These are phyloP conservation scores for human (Homo sapiens) DNA, from an alignment of 2,113 vertebrate genomes.

Conservation along the genomic window GRCh38 chrX:27249001-27249500, in stretches of 20 bases:
- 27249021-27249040: not conserved
- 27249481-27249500: slow-evolving; percentile 9
- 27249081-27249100: not conserved
- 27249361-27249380: not conserved
- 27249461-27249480: not conserved
- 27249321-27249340: not conserved
- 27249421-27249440: not conserved
- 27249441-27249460: not conserved
- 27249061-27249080: not conserved
- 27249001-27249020: not conserved
- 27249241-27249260: not conserved
- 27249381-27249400: not conserved
- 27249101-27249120: not conserved
- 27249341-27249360: not conserved
- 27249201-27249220: not conserved
- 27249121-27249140: not conserved
- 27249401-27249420: not conserved
- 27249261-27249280: not conserved
- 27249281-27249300: not conserved
- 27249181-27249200: not conserved
- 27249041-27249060: not conserved
- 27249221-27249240: not conserved
- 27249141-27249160: not conserved
- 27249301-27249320: not conserved
- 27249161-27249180: not conserved